A percentile compares a stretch with the other conserved stretches of the same genome.
These are phyloP conservation scores for Cettia cetti DNA, from an alignment of 2,113 vertebrate genomes.

Conservation along the genomic window DNA sequence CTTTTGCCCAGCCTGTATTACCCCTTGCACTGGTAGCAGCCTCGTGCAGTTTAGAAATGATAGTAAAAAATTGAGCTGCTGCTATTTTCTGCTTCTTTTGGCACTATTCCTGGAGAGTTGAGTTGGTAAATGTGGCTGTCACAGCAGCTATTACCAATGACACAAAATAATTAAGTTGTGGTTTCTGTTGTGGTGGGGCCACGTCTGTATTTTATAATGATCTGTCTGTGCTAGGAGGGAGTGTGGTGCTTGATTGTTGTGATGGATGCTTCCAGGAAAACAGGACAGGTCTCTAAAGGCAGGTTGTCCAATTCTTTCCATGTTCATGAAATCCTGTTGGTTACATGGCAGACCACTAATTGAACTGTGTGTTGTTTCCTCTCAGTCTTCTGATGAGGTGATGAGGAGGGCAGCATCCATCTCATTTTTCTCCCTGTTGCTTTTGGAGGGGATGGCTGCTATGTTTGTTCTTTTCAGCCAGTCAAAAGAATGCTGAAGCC, in stretches of 20 bases:
- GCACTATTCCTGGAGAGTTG: not conserved
- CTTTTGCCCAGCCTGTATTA: not conserved
- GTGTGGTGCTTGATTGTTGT: not conserved
- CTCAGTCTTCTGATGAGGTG: not conserved
- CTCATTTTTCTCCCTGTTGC: not conserved
- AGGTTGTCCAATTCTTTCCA: not conserved
- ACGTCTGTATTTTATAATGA: not conserved
- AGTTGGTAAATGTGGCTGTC: conserved; percentile 22
- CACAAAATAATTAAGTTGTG: conserved; percentile 49
- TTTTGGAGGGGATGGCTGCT: not conserved
- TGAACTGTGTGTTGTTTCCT: not conserved
- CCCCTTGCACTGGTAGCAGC: not conserved
- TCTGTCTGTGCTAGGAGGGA: not conserved
- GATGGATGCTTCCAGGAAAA: not conserved
- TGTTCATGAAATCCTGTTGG: not conserved
- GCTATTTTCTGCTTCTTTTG: not conserved
- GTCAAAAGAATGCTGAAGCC: not conserved
- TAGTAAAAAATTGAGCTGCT: not conserved
- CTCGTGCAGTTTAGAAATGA: not conserved
- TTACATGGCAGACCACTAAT: not conserved
- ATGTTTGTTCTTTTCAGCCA: not conserved
- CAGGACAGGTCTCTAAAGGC: not conserved
- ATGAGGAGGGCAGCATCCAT: not conserved
- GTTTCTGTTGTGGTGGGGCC: conserved; percentile 16
- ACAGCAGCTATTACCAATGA: conserved; percentile 7